These are phyloP conservation scores for Tyto alba DNA, from an alignment of 2,113 vertebrate genomes.

Conservation along the genomic window DNA sequence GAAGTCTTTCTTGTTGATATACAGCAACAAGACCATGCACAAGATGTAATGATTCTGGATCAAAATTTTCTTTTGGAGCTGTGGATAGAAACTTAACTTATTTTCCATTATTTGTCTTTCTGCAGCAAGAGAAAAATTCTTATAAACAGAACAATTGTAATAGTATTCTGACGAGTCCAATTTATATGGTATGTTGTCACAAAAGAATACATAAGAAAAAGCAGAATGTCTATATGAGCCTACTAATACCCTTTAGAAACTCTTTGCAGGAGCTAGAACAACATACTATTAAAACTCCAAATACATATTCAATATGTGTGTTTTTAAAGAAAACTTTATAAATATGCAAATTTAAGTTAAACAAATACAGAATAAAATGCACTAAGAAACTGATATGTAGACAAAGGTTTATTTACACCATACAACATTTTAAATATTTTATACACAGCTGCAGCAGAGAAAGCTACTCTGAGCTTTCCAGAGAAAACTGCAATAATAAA, in stretches of 20 bases:
- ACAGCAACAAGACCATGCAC: conserved; percentile 1
- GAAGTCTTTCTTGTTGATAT: neutral
- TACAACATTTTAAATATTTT: conserved; percentile 99
- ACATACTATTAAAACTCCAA: conserved; percentile 51
- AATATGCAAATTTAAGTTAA: conserved; percentile 70
- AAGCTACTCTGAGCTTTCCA: conserved; percentile 96
- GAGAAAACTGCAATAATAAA: conserved; percentile 99
- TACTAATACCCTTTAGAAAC: conserved; percentile 58
- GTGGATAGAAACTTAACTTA: neutral
- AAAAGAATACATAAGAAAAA: conserved; percentile 49
- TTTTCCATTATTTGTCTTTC: conserved; percentile 33
- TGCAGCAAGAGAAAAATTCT: conserved; percentile 4
- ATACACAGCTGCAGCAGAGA: conserved; percentile 99
- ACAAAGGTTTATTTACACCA: conserved; percentile 99
- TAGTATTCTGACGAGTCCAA: conserved; percentile 34
- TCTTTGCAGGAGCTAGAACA: conserved; percentile 51
- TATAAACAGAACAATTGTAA: conserved; percentile 9
- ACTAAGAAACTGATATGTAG: conserved; percentile 99
- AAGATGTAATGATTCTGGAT: neutral
- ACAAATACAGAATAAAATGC: conserved; percentile 92
- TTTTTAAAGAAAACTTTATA: conserved; percentile 67
- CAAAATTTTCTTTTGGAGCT: neutral
- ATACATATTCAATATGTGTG: conserved; percentile 56
- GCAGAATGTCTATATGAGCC: conserved; percentile 51
- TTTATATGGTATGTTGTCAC: conserved; percentile 46